phyloP scores from a whole-genome alignment of 2,888 invertebrate genomes.

The Dendrolimus houi region DNA sequence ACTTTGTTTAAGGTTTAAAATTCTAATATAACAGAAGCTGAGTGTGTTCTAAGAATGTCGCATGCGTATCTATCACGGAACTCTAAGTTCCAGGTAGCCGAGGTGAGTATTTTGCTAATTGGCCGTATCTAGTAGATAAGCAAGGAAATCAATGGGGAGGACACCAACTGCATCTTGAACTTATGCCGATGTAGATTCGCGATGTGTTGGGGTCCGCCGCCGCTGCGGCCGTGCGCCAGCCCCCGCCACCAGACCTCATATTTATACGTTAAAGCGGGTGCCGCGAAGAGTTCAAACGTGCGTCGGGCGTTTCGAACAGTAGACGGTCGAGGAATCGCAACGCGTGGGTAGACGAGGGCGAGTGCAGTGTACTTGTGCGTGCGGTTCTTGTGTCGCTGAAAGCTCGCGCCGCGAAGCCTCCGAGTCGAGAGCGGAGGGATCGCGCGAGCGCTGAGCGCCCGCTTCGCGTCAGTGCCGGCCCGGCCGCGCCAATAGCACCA shows the following conservation, averaged over 20 bases:
- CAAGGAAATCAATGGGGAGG: conserved; percentile 71
- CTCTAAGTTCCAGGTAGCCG: conserved; percentile 43
- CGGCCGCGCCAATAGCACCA: conserved; percentile 71
- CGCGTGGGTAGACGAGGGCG: conserved; percentile 69
- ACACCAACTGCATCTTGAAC: conserved; percentile 71
- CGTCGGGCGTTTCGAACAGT: conserved; percentile 70
- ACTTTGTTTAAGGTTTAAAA: too few relatives aligned
- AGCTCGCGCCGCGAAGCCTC: conserved; percentile 72
- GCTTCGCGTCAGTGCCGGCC: conserved; percentile 73
- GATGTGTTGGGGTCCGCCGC: conserved; percentile 65
- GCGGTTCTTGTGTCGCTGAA: conserved; percentile 70
- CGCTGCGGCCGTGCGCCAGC: conserved; percentile 69
- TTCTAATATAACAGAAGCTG: too few relatives aligned
- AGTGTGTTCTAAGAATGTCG: conserved; percentile 14
- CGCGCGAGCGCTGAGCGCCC: conserved; percentile 41
- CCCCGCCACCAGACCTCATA: conserved; percentile 67
- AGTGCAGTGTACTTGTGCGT: conserved; percentile 75
- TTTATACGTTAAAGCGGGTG: conserved; percentile 72
- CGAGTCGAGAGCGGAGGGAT: conserved; percentile 41
- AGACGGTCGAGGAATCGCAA: conserved; percentile 71
- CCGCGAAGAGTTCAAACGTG: conserved; percentile 73
- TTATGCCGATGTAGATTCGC: conserved; percentile 68
- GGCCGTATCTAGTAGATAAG: conserved; percentile 63
- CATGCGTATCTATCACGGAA: conserved; percentile 48
- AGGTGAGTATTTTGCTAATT: conserved; percentile 65